Percentiles rank a stretch among this genome's conserved stretches.
Evolutionary conservation across 2,113 vertebrate genomes (phyloP).

Genomic region (Lanius collurio): DNA sequence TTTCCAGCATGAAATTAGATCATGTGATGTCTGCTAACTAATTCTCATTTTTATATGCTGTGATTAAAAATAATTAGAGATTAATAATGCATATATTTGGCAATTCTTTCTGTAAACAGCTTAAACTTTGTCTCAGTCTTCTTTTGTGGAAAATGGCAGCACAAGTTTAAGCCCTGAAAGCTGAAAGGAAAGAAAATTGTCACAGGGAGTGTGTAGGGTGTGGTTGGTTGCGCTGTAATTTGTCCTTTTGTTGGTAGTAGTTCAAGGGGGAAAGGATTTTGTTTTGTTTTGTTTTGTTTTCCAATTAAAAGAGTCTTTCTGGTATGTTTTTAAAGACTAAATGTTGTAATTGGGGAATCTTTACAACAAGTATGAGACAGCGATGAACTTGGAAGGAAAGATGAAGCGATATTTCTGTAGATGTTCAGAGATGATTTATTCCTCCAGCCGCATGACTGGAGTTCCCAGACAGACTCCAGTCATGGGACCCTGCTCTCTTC

Average conservation of each 20-base stretch:
- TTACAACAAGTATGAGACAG: too few species aligned
- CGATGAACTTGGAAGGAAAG: too few species aligned
- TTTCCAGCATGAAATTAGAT: neutral
- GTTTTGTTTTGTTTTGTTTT: too few species aligned
- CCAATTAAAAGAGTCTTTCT: neutral
- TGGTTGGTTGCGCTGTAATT: neutral
- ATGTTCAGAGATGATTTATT: too few species aligned
- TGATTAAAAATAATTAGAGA: neutral
- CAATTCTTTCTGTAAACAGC: neutral
- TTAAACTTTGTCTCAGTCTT: neutral
- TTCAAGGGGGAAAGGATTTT: rapidly evolving
- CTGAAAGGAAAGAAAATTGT: neutral
- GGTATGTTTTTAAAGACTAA: neutral
- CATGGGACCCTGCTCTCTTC: too few species aligned
- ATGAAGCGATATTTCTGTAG: too few species aligned
- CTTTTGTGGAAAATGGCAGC: neutral
- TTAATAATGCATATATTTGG: neutral
- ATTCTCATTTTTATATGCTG: neutral
- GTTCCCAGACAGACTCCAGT: too few species aligned
- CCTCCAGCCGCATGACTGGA: too few species aligned
- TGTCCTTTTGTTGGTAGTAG: rapidly evolving
- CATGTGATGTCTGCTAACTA: neutral
- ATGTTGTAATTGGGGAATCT: too few species aligned
- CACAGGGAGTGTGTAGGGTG: rapidly evolving
- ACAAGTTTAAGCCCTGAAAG: neutral